These are phyloP conservation scores for Rhea pennata DNA, from an alignment of 2,113 vertebrate species.

Conservation along the genomic window DNA sequence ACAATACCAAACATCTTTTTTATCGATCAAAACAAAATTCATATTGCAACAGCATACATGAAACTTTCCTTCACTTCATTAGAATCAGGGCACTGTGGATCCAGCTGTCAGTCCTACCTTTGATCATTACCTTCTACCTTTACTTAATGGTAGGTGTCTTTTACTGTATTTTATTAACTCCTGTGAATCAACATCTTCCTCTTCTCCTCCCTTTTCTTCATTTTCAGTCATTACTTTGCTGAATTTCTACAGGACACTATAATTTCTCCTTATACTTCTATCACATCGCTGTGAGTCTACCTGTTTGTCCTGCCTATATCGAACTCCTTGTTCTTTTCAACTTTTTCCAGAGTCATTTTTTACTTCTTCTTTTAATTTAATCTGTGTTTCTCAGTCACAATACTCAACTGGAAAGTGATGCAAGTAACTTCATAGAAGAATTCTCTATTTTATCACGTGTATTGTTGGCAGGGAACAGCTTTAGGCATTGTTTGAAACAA, in stretches of 20 bases:
- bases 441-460: neutral
- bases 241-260: neutral
- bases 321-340: neutral
- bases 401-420: neutral
- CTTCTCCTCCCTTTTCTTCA: neutral
- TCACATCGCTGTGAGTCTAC: neutral
- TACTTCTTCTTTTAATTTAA: neutral
- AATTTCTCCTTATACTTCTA: neutral
- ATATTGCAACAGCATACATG: neutral
- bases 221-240: neutral
- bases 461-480: neutral
- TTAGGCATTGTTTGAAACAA: neutral
- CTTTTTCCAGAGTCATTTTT: neutral
- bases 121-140: neutral
- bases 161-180: neutral
- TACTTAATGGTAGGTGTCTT: neutral
- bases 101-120: neutral
- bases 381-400: neutral
- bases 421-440: neutral
- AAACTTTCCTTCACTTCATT: neutral
- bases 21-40: neutral
- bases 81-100: neutral
- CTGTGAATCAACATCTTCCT: neutral
- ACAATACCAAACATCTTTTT: neutral
- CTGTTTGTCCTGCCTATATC: neutral